Base-by-base conservation (phyloP, 2,888 invertebrate genomes). In the Phorcus lineatus region DNA sequence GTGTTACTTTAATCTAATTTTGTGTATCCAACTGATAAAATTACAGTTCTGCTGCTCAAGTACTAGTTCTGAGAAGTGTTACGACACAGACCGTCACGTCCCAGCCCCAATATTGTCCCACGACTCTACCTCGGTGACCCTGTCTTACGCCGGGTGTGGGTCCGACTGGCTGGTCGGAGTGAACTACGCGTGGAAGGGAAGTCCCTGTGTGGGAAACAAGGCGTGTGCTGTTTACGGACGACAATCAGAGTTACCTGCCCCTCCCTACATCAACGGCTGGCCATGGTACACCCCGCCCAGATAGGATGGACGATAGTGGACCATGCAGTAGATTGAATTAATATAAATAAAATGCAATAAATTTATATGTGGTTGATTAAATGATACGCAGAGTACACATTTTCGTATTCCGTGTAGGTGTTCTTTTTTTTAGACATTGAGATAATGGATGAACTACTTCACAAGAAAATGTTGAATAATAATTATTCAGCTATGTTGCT, bases 161-260 rank as follows among this genome's bases (percentile, higher is more conserved):
- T 36, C 19, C 28, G 77, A 77, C 22, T 52, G 52, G 24, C 9
- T 52, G 9, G 74, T 74, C 3, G 85, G 83, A 3, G 66, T 86
- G 16, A 82, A 85, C 53, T 86, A 87, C 57, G 84, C 79, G 0
- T 86, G 86, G 86, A 78, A 79, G 47, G 80, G 80, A 28, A 84
- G 83, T 52, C 86, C 86, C 0, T 86, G 86, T 79, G 47, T 57
- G 0, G 62, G 16, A 4, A 66, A 85, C 28, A 82, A 84, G 24
- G 62, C 79, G 28, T 87, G 86, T 55, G 82, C 86, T 16, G 78
- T 86, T 0, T 86, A 87, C 66, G 83, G 83, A 2, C 19, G 77
- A 0, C 57, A 80, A n/a, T 84, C 77, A 17, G 70, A 79, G 19
- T 80, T 87, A n/a, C 87, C 87, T 19, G 86, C 84, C 6, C 83